Evolutionary conservation across 2,113 vertebrate species (phyloP).

Genomic region (Mustela lutreola): DNA sequence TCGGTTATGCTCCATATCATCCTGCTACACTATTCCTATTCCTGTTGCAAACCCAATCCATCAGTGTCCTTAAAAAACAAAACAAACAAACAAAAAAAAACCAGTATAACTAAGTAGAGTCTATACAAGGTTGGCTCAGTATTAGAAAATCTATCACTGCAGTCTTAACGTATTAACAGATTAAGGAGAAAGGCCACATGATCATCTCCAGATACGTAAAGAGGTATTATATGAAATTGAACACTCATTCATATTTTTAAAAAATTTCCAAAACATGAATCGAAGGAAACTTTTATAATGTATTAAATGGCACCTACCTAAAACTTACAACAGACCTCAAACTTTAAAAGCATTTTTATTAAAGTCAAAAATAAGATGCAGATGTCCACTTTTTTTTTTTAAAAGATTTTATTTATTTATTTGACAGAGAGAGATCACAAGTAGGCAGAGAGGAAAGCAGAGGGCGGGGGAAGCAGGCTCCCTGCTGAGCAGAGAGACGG

Average conservation of each 20-base stretch:
- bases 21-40: background rate
- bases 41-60: background rate
- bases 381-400: background rate
- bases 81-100: background rate
- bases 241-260: background rate
- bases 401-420: no score
- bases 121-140: background rate
- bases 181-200: background rate
- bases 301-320: background rate
- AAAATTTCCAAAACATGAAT: background rate
- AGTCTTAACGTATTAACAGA: background rate
- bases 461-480: no score
- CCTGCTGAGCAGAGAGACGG: no score
- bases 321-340: slow-evolving; percentile 40
- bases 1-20: background rate
- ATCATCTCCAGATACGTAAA: background rate
- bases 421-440: no score
- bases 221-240: slow-evolving; percentile 25
- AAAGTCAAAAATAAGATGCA: background rate
- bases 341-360: background rate
- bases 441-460: no score
- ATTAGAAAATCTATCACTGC: background rate
- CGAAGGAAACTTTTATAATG: slow-evolving; percentile 11
- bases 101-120: background rate
- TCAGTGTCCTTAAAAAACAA: background rate